Evolutionary conservation across 2,888 invertebrate species (phyloP).

Genomic region (Apoda limacodes): DNA sequence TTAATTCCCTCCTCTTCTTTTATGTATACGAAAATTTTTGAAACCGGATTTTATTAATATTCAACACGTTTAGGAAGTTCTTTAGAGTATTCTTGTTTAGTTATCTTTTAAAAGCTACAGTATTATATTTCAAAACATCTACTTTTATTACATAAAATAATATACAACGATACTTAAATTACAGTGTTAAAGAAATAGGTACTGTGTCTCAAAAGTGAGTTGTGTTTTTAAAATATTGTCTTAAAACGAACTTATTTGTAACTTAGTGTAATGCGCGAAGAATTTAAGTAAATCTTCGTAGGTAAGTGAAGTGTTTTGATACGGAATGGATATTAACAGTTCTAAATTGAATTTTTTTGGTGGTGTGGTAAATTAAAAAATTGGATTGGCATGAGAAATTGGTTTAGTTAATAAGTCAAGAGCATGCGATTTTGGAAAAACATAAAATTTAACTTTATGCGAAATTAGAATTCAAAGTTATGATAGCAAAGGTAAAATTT

Average conservation of each 20-base stretch:
- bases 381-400: constrained; percentile 52
- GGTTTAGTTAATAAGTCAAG: constrained; percentile 28
- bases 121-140: too few relatives aligned
- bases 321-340: constrained; percentile 43
- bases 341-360: constrained; percentile 40
- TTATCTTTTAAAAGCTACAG: too few relatives aligned
- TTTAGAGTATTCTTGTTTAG: too few relatives aligned
- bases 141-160: too few relatives aligned
- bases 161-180: constrained; percentile 13
- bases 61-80: too few relatives aligned
- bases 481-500: too few relatives aligned
- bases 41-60: constrained; percentile 22
- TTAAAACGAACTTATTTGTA: too few relatives aligned
- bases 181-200: constrained; percentile 20
- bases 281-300: constrained; percentile 28
- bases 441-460: too few relatives aligned
- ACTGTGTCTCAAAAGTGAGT: constrained; percentile 22
- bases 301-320: constrained; percentile 60
- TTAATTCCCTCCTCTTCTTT: constrained; percentile 30
- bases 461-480: too few relatives aligned
- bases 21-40: constrained; percentile 22
- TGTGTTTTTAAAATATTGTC: constrained; percentile 24
- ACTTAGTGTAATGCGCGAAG: constrained; percentile 27
- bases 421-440: too few relatives aligned
- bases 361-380: constrained; percentile 49